Conservation (phyloP, 2,888 invertebrate species). For the Plebejus melissa region DNA sequence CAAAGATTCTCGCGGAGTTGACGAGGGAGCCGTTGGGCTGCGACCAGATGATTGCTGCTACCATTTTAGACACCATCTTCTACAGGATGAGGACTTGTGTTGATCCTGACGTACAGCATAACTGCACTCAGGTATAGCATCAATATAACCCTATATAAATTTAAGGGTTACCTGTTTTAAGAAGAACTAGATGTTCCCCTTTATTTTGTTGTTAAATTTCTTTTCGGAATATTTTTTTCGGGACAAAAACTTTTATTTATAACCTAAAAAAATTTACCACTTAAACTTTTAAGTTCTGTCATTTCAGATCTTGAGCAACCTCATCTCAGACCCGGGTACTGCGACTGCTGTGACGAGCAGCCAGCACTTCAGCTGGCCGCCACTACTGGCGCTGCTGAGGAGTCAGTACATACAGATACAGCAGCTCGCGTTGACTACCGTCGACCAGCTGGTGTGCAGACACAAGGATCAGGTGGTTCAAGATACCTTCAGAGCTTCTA, state of each 20-base stretch:
- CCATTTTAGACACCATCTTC: slow-evolving; percentile 65
- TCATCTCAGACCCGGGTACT: slow-evolving; percentile 71
- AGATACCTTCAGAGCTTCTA: slow-evolving; percentile 68
- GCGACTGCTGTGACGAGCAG: slow-evolving; percentile 68
- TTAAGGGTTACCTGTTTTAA: not conserved
- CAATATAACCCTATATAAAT: not conserved
- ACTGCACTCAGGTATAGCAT: slow-evolving; percentile 68
- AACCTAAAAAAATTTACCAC: not conserved
- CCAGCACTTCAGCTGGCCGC: slow-evolving; percentile 70
- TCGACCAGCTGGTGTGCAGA: slow-evolving; percentile 67
- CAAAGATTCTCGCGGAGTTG: slow-evolving; percentile 69
- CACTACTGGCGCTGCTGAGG: slow-evolving; percentile 65
- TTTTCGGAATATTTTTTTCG: too few relatives aligned
- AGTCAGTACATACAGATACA: slow-evolving; percentile 75
- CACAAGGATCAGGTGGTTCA: slow-evolving; percentile 69
- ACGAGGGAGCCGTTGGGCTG: slow-evolving; percentile 71
- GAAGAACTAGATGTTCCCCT: too few relatives aligned
- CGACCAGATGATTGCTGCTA: slow-evolving; percentile 65
- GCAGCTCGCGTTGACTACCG: slow-evolving; percentile 64
- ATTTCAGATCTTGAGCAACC: slow-evolving; percentile 64
- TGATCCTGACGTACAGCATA: slow-evolving; percentile 79
- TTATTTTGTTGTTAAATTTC: too few relatives aligned
- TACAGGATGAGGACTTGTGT: slow-evolving; percentile 67
- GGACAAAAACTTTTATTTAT: too few relatives aligned
- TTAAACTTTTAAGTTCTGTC: not conserved